A percentile compares a stretch with the other conserved stretches of the same genome.
Evolutionary conservation across 2,113 vertebrate species (phyloP).

Genomic region (Erinaceus europaeus): DNA sequence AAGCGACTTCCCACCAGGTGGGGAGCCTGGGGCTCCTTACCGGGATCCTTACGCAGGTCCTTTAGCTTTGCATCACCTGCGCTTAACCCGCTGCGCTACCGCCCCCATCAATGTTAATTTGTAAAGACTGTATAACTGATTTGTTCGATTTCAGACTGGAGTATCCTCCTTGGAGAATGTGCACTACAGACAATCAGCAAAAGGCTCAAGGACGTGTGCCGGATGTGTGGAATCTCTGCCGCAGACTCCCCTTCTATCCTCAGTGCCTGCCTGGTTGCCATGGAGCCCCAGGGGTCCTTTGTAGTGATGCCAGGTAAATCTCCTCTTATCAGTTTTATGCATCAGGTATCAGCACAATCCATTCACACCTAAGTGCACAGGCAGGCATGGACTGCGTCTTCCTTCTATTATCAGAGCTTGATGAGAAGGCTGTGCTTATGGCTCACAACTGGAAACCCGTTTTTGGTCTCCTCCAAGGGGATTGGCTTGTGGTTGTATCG

Average conservation of each 20-base stretch:
- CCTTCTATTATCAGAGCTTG: neutral
- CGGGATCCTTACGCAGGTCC: no score
- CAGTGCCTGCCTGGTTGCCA: slow-evolving; percentile 97
- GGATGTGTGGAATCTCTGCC: slow-evolving; percentile 95
- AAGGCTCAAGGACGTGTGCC: slow-evolving; percentile 94
- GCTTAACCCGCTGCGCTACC: no score
- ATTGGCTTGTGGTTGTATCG: neutral
- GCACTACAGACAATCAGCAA: slow-evolving; percentile 96
- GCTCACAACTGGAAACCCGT: slow-evolving; percentile 29
- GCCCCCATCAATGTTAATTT: no score
- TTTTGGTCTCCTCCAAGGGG: neutral
- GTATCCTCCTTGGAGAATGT: slow-evolving; percentile 94
- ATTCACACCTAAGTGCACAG: neutral
- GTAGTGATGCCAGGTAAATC: slow-evolving; percentile 95
- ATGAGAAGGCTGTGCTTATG: neutral
- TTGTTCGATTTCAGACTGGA: slow-evolving; percentile 90
- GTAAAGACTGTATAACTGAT: neutral
- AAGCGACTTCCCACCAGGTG: no score
- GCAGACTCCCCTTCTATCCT: slow-evolving; percentile 95
- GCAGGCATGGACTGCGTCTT: neutral
- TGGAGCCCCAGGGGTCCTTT: slow-evolving; percentile 98
- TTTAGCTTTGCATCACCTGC: no score
- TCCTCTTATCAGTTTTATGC: neutral
- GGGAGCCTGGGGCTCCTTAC: no score
- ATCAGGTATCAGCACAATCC: neutral